Conservation (phyloP, 2,113 vertebrate species). For the Actinemys pallida region DNA sequence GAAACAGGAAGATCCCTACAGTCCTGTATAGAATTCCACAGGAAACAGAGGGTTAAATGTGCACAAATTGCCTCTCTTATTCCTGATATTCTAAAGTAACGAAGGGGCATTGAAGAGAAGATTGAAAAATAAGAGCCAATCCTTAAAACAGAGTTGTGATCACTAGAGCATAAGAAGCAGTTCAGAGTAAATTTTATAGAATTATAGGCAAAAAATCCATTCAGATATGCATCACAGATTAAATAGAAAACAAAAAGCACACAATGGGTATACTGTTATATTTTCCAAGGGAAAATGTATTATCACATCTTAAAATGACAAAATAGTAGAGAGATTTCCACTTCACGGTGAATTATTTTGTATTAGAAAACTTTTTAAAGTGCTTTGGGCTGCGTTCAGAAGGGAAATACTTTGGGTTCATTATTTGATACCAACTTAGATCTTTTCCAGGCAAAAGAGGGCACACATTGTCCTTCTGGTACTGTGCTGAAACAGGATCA, state of each 20-base stretch:
- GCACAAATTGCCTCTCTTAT: not conserved
- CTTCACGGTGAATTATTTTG: slow-evolving; percentile 66
- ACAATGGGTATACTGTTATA: slow-evolving; percentile 8
- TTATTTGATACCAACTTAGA: slow-evolving; percentile 49
- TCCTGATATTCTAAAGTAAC: slow-evolving; percentile 4
- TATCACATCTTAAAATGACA: slow-evolving; percentile 58
- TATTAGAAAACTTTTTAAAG: slow-evolving; percentile 63
- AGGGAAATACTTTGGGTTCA: slow-evolving; percentile 44
- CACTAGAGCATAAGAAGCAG: slow-evolving; percentile 57
- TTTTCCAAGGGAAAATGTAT: slow-evolving; percentile 65
- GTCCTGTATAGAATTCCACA: not conserved
- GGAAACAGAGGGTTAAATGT: slow-evolving; percentile 59
- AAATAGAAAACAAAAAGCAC: slow-evolving; percentile 65
- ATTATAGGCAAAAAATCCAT: slow-evolving; percentile 69
- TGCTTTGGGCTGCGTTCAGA: slow-evolving; percentile 60
- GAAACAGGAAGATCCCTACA: not conserved
- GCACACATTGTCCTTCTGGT: slow-evolving; percentile 46
- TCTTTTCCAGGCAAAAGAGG: slow-evolving; percentile 32
- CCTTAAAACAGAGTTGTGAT: slow-evolving; percentile 67
- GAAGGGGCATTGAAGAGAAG: slow-evolving; percentile 51
- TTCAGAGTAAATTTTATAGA: slow-evolving; percentile 69
- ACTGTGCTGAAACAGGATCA: not conserved
- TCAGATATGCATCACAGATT: slow-evolving; percentile 74
- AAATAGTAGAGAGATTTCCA: slow-evolving; percentile 69
- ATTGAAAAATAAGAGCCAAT: slow-evolving; percentile 63